phyloP scores from a whole-genome alignment of 2,113 vertebrate species.

The Rousettus leschenaultii region DNA sequence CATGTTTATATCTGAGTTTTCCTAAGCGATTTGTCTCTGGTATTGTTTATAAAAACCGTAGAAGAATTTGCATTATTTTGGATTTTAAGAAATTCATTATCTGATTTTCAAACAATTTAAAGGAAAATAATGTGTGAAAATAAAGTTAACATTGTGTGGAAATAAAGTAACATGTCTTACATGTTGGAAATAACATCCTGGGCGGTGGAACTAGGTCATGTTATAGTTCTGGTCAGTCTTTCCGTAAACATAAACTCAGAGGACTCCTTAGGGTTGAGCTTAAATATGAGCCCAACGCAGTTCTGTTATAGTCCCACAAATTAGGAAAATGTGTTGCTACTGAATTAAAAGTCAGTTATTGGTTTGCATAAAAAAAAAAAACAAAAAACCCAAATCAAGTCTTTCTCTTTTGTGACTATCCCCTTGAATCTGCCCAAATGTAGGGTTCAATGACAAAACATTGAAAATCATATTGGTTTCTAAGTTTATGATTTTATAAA shows the following conservation, averaged over 20 bases:
- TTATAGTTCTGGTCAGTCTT: not conserved
- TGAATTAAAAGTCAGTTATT: conserved; percentile 7
- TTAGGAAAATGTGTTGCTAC: not conserved
- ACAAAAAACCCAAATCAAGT: not conserved
- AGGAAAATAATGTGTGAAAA: not conserved
- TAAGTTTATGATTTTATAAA: conserved; percentile 17
- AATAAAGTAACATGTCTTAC: not conserved
- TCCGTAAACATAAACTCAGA: not conserved
- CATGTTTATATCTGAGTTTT: not conserved
- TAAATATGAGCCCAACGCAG: not conserved
- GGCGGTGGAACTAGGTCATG: not conserved
- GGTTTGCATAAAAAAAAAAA: not conserved
- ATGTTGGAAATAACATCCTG: not conserved
- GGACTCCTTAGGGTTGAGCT: not conserved
- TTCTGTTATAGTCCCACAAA: not conserved
- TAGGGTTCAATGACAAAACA: not conserved
- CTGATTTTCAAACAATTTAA: not conserved
- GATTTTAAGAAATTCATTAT: not conserved
- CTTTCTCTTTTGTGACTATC: not conserved
- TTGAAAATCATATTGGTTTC: not conserved
- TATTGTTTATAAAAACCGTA: not conserved
- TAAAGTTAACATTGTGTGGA: not conserved
- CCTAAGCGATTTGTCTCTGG: not conserved
- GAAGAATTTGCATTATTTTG: not conserved
- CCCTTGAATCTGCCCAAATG: not conserved